Base-by-base conservation (phyloP, 2,888 invertebrate species). In the Heliconius hortense region DNA sequence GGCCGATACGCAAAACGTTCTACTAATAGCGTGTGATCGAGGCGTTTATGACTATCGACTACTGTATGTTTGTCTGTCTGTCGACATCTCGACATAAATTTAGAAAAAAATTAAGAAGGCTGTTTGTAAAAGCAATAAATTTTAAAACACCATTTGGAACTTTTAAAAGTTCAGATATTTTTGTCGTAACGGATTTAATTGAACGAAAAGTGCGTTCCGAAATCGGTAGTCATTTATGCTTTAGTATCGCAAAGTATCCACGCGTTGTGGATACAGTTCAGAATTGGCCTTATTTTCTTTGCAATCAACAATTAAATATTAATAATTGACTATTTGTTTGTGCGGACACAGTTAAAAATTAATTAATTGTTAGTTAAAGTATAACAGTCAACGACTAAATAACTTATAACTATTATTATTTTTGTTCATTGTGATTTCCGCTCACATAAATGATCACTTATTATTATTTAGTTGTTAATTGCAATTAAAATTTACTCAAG, bases 1-100 rank as follows among this genome's bases (percentile, higher is more conserved):
- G 92, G 91, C 81, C 74, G 85, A 84, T 84, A 80, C 84, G 86
- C 92, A 92, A 90, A 89, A 90, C 89, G 87, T 92, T 92, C 90
- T 91, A 89, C 89, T 90, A 87, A 87, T 87, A 81, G 79, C 77
- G 59, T 75, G 77, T 79, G 79, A 78, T 79, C 78, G 80, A 79
- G 82, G 83, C 82, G 79, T 83, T 83, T 82, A 83, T 81, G 81
- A 82, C 82, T 82, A 80, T 79, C 73, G 79, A 74, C 76, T 67
- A 53, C 63, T 71, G 70, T 68, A 68, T 18, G 18, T 18, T 7
- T 39, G 39, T 39, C 13, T 48, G 48, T 48, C 48, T 48, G 48
- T 74, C 74, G 68, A 74, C 43, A 63, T 48, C 43, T 74, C 64
- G 68, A 72, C 73, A 67, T 74, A 74, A 72, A 66, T 73, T 66